Percentiles rank a stretch among this genome's conserved stretches.
These are phyloP conservation scores for Gymnobelideus leadbeateri DNA, from an alignment of 2,113 vertebrate species.

Conservation along the genomic window DNA sequence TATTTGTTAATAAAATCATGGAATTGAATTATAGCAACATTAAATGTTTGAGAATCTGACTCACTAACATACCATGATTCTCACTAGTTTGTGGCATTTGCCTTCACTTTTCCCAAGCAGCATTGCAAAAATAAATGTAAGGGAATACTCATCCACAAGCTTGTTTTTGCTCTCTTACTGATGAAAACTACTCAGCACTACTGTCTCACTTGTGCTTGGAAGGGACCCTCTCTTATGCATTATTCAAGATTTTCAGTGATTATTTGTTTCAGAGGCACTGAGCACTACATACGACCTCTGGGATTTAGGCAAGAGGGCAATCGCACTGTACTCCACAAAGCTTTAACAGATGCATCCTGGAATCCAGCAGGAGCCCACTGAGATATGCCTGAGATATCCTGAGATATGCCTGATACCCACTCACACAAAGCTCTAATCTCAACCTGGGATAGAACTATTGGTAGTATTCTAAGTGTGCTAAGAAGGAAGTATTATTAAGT, in stretches of 20 bases:
- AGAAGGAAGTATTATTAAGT: slow-evolving; percentile 64
- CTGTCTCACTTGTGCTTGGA: slow-evolving; percentile 50
- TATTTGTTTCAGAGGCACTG: slow-evolving; percentile 71
- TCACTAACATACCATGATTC: slow-evolving; percentile 60
- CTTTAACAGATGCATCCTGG: slow-evolving; percentile 74
- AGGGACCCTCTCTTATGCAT: slow-evolving; percentile 73
- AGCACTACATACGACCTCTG: slow-evolving; percentile 51
- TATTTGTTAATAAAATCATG: slow-evolving; percentile 40
- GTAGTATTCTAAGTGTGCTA: slow-evolving; percentile 61
- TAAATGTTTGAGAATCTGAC: slow-evolving; percentile 41
- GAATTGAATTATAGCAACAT: slow-evolving; percentile 15
- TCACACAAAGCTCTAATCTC: slow-evolving; percentile 65
- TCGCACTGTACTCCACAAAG: slow-evolving; percentile 55
- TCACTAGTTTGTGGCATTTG: not conserved
- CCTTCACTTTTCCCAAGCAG: slow-evolving; percentile 30
- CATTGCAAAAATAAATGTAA: slow-evolving; percentile 52
- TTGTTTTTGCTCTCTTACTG: slow-evolving; percentile 49
- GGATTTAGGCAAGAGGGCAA: slow-evolving; percentile 66
- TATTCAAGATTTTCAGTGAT: slow-evolving; percentile 76
- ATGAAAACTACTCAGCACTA: slow-evolving; percentile 56
- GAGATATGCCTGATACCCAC: slow-evolving; percentile 67
- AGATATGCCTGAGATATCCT: slow-evolving; percentile 71
- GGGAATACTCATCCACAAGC: slow-evolving; percentile 27
- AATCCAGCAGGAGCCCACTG: slow-evolving; percentile 64
- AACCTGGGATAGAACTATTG: slow-evolving; percentile 54